A percentile compares a stretch with the other conserved stretches of the same genome.
Evolutionary conservation across 2,113 vertebrate genomes (phyloP).

Genomic region (Pipa parva): DNA sequence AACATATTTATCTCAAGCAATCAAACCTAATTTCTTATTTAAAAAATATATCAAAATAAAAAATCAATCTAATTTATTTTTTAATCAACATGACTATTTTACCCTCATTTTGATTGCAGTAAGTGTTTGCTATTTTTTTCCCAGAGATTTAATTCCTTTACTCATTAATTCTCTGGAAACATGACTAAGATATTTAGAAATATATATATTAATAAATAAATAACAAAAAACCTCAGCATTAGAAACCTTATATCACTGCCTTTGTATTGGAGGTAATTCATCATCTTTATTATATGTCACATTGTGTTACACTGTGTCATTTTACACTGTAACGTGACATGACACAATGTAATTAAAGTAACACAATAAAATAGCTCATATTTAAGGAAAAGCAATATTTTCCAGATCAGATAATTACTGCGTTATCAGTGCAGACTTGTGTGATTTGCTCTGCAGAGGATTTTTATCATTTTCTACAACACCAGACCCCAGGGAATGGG

Average conservation of each 20-base stretch:
- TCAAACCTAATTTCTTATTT: no score
- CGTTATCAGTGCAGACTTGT: conserved; percentile 46
- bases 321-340: conserved; percentile 59
- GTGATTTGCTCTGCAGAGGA: conserved; percentile 33
- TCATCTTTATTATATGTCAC: conserved; percentile 69
- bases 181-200: conserved; percentile 27
- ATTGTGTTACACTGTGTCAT: conserved; percentile 62
- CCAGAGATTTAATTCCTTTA: not conserved
- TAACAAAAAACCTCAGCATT: not conserved
- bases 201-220: no score
- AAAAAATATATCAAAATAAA: no score
- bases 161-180: conserved; percentile 4
- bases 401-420: conserved; percentile 51
- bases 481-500: conserved; percentile 23
- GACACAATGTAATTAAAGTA: conserved; percentile 68
- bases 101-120: no score
- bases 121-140: no score
- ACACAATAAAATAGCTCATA: conserved; percentile 52
- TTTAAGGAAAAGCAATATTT: conserved; percentile 51
- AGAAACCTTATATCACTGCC: conserved; percentile 48
- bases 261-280: conserved; percentile 64
- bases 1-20: no score
- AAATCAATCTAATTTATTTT: no score
- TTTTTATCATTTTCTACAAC: conserved; percentile 36
- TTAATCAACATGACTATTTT: no score